These are phyloP conservation scores for Sterna hirundo DNA, from an alignment of 2,113 vertebrate species.

Conservation along the genomic window DNA sequence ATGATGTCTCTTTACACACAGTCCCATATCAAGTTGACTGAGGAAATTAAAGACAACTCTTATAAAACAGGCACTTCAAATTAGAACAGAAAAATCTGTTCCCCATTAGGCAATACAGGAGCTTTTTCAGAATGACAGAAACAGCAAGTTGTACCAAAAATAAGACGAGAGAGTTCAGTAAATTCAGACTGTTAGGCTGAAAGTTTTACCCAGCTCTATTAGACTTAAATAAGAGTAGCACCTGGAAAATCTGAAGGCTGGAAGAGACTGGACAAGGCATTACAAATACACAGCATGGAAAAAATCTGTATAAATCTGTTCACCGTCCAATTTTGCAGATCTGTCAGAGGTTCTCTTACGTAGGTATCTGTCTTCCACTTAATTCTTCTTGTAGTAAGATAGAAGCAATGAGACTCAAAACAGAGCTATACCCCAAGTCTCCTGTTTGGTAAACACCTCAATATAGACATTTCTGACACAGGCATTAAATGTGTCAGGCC, in stretches of 20 bases:
- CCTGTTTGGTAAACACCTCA: neutral
- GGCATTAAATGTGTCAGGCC: neutral
- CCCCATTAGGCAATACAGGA: neutral
- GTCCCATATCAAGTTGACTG: neutral
- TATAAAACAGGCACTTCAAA: constrained; percentile 14
- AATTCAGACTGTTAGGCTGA: neutral
- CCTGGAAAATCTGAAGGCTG: neutral
- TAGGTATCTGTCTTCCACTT: neutral
- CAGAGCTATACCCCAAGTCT: neutral
- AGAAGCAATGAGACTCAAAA: neutral
- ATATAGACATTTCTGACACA: neutral
- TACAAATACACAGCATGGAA: neutral
- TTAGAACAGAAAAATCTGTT: neutral
- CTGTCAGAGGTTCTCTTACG: neutral
- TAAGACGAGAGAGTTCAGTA: neutral
- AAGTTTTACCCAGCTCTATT: neutral
- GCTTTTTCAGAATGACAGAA: neutral
- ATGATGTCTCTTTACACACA: constrained; percentile 25
- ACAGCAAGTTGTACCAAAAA: neutral
- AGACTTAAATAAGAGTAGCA: neutral
- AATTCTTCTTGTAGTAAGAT: neutral
- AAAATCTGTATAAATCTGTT: neutral
- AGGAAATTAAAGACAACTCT: neutral
- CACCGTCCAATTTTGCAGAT: neutral
- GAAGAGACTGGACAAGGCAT: neutral